phyloP scores from a whole-genome alignment of 2,888 invertebrate species.

The Campoplex nolae region DNA sequence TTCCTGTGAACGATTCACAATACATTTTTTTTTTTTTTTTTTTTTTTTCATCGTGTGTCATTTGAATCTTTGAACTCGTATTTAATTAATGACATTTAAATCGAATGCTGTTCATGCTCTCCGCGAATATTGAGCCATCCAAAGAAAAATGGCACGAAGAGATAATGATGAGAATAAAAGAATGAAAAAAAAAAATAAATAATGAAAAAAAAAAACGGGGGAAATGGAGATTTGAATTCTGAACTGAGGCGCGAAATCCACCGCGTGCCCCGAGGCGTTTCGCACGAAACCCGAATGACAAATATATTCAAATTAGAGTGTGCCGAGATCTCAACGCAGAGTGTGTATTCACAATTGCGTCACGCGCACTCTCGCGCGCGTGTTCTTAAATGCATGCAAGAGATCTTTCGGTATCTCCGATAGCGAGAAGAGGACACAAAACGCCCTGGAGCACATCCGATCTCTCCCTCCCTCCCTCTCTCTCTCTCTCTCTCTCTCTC shows the following conservation, averaged over 20 bases:
- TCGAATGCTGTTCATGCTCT: background rate
- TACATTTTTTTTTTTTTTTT: background rate
- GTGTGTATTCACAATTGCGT: conserved; percentile 41
- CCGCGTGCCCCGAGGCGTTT: conserved; percentile 30
- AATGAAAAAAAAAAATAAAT: background rate
- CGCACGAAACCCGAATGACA: conserved; percentile 58
- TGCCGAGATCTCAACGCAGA: conserved; percentile 23
- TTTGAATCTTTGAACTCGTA: conserved; percentile 1
- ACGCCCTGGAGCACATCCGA: conserved; percentile 62
- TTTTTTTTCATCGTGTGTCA: background rate
- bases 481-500: conserved; percentile 6
- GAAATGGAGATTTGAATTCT: conserved; percentile 33
- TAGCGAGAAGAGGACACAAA: conserved; percentile 30
- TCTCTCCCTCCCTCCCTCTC: conserved; percentile 26
- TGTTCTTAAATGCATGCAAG: conserved; percentile 18
- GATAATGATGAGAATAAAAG: conserved; percentile 6
- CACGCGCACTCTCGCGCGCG: conserved; percentile 8
- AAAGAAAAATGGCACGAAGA: conserved; percentile 23
- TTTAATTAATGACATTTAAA: conserved; percentile 10
- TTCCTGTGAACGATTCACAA: background rate
- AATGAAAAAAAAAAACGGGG: conserved; percentile 11
- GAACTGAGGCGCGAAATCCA: conserved; percentile 15
- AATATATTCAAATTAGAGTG: conserved; percentile 67
- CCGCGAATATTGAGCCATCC: conserved; percentile 1
- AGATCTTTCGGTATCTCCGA: conserved; percentile 23